Base-by-base conservation (phyloP, 1,140 invertebrate genomes). In the Lamellibrachia luymesi region DNA sequence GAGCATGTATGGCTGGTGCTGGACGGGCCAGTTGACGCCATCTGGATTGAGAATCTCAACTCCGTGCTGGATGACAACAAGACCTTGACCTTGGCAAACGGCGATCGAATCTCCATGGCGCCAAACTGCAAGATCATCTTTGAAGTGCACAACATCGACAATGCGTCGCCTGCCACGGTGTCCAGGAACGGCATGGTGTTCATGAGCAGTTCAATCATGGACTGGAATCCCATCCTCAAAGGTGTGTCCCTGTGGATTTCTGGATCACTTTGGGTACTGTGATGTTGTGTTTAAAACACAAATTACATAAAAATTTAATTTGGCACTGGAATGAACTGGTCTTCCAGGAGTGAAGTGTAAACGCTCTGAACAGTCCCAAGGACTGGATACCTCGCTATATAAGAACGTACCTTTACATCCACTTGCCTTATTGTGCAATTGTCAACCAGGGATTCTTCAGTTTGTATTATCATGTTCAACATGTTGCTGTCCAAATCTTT, bases 141-240 rank as follows among this genome's bases (percentile, higher is more conserved):
- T 96, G 98, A 99, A 96, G 98, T 52, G 6, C 98, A 99, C 95
- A 99, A 99, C 95, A 99, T 99, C 94, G 98, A 99, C 95, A 99
- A 99, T 96, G 98, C 98, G 2, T 99, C 98, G 27, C 98, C 98
- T 7, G 98, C 98, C 2, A 99, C 98, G 1, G 98, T 99, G 1
- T 99, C 98, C 0, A 97, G 98, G 92, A 99, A 99, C 96, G 98
- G 98, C 94, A 99, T 99, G 98, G 96, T 99, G 4, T 99, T 99
- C 96, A 99, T 99, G 98, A 99, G 98, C 95, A 98, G 98, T 1
- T 99, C 98, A 0, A 98, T 98, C 2, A 96, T 99, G 90, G 98
- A 98, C 95, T 99, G 98, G 98, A 97, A 97, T 95, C 98, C 98
- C 0, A 97, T 98, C 38, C 96, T 98, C 2, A 97, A 95, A 97